Evolutionary conservation across 23 tunicate genomes (phyloP).

Genomic region (Diplosoma virens): DNA sequence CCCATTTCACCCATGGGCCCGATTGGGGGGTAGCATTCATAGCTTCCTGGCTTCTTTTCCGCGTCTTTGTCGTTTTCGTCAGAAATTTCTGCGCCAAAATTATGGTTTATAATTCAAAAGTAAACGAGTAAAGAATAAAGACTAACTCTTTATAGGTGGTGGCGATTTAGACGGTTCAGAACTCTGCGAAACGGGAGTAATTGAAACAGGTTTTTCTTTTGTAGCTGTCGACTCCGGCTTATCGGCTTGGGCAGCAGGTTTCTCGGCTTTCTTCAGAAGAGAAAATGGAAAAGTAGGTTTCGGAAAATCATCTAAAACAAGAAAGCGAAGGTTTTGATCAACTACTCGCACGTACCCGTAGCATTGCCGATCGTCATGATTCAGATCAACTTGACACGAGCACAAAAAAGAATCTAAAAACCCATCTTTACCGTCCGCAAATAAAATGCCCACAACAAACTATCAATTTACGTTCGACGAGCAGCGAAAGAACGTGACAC

Average conservation of each 20-base stretch:
- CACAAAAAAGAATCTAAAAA: too few species aligned
- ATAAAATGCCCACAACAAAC: too few species aligned
- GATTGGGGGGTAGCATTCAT: constrained; percentile 91
- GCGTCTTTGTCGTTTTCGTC: constrained; percentile 47
- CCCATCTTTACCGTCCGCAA: too few species aligned
- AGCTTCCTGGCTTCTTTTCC: constrained; percentile 56
- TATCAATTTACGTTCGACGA: too few species aligned
- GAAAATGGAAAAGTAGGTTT: constrained; percentile 61
- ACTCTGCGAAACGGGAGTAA: constrained; percentile 4
- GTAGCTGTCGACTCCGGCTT: constrained; percentile 26
- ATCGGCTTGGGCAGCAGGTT: constrained; percentile 16
- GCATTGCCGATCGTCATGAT: too few species aligned
- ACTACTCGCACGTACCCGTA: too few species aligned
- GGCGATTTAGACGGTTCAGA: background rate
- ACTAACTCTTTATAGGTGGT: too few species aligned
- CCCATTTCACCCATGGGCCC: constrained; percentile 99
- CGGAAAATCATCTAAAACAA: constrained; percentile 54
- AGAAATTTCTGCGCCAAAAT: too few species aligned
- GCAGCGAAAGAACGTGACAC: too few species aligned
- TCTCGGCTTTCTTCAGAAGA: constrained; percentile 33
- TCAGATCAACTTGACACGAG: too few species aligned
- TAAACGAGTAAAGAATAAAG: too few species aligned
- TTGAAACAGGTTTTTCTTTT: constrained; percentile 16
- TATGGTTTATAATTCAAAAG: too few species aligned
- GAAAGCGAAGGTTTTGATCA: background rate